These are phyloP conservation scores for Romanogobio albipinnatus DNA, from an alignment of 2,113 vertebrate genomes.

Conservation along the genomic window DNA sequence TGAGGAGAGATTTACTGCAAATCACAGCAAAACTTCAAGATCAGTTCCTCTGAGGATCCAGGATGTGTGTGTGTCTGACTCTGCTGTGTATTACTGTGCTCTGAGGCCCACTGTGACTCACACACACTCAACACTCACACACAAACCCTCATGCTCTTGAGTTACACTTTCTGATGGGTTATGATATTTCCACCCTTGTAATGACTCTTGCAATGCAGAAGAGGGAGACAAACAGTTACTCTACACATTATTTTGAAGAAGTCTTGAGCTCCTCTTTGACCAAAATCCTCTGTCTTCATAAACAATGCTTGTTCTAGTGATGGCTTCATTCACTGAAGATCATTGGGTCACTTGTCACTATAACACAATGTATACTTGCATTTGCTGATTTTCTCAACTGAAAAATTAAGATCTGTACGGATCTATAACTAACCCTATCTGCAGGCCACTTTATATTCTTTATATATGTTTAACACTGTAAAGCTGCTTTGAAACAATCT, in stretches of 20 bases:
- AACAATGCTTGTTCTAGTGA: background rate
- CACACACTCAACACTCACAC: slow-evolving; percentile 4
- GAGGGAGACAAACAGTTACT: background rate
- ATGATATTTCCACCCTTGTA: background rate
- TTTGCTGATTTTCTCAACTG: background rate
- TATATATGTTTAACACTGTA: too few relatives aligned
- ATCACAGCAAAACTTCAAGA: background rate
- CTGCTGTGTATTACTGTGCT: slow-evolving; percentile 55
- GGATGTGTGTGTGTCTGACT: slow-evolving; percentile 34
- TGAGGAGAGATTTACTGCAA: background rate
- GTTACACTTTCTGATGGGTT: background rate
- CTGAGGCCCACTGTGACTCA: slow-evolving; percentile 47
- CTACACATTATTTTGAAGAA: background rate
- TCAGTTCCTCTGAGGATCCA: background rate
- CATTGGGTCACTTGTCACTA: background rate
- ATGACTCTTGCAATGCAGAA: background rate
- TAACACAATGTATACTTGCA: background rate
- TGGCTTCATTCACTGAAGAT: background rate
- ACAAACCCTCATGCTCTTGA: background rate
- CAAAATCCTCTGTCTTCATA: background rate
- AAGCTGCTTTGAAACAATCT: too few relatives aligned
- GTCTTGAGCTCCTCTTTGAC: background rate
- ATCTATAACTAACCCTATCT: too few relatives aligned
- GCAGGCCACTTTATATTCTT: too few relatives aligned
- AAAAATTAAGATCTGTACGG: too few relatives aligned